phyloP scores from a whole-genome alignment of 2,113 vertebrate genomes.

The Pomatostomus ruficeps region DNA sequence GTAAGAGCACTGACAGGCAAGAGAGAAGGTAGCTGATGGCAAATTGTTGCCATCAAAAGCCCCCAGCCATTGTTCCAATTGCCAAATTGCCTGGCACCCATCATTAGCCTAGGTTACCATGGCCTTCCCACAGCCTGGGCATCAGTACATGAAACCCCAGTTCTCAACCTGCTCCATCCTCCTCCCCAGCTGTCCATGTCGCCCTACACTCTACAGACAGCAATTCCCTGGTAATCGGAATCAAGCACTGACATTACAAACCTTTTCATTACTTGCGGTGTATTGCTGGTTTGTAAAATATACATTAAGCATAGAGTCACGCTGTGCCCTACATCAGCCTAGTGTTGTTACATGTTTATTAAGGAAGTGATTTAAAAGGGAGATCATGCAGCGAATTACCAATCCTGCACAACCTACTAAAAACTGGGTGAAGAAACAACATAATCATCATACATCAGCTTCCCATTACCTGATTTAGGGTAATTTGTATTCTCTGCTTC shows the following conservation, averaged over 20 bases:
- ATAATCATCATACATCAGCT: conserved; percentile 36
- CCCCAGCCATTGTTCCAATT: background rate
- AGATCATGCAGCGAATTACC: conserved; percentile 16
- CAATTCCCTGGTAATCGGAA: background rate
- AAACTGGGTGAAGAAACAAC: conserved; percentile 30
- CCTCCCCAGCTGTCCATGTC: background rate
- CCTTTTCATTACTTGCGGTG: conserved; percentile 6
- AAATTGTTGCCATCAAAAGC: background rate
- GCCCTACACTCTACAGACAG: background rate
- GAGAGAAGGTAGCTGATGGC: background rate
- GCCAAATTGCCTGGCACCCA: background rate
- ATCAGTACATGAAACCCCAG: background rate
- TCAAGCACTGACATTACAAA: background rate
- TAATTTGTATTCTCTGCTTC: conserved; percentile 62
- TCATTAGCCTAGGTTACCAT: background rate
- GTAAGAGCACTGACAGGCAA: background rate
- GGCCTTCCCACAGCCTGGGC: background rate
- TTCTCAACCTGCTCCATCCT: background rate
- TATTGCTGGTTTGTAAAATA: conserved; percentile 34
- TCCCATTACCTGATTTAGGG: conserved; percentile 49
- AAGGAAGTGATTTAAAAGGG: conserved; percentile 55
- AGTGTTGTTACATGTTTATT: conserved; percentile 48
- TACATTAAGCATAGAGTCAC: conserved; percentile 6
- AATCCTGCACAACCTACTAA: background rate
- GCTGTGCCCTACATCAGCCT: conserved; percentile 34